Percentiles rank a stretch among this genome's conserved stretches.
These are phyloP conservation scores for Heloderma charlesbogerti DNA, from an alignment of 2,113 vertebrate species.

Conservation along the genomic window DNA sequence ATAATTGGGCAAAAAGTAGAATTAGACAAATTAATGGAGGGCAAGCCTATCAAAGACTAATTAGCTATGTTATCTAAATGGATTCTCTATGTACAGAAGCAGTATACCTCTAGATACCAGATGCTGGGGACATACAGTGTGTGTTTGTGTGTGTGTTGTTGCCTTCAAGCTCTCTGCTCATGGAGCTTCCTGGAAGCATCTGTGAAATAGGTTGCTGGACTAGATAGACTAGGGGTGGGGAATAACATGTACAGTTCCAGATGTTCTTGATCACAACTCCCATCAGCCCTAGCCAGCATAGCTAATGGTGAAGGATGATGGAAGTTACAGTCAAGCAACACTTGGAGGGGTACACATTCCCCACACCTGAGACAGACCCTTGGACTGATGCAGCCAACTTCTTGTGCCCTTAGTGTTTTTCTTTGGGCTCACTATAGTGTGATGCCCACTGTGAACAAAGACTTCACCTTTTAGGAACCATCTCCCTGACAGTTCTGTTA, in stretches of 20 bases:
- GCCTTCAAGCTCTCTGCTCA: no score
- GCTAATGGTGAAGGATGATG: no score
- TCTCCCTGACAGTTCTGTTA: slow-evolving; percentile 40
- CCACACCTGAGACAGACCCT: no score
- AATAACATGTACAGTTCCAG: no score
- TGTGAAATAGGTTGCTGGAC: not conserved
- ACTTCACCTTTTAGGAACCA: slow-evolving; percentile 45
- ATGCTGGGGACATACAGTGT: not conserved
- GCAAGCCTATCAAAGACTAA: not conserved
- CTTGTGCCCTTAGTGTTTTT: not conserved
- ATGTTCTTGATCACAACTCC: no score
- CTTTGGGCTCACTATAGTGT: not conserved
- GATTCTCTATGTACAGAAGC: not conserved
- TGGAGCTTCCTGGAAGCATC: not conserved
- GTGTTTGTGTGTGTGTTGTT: not conserved
- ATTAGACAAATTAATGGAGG: not conserved
- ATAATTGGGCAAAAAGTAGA: not conserved
- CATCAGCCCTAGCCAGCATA: no score
- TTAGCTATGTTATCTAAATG: not conserved
- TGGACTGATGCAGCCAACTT: not conserved
- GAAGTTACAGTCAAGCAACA: no score
- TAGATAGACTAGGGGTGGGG: not conserved
- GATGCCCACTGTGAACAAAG: not conserved
- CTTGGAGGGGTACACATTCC: no score
- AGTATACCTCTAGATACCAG: not conserved